A percentile compares a stretch with the other conserved stretches of the same genome.
Evolutionary conservation across 2,113 vertebrate genomes (phyloP).

Genomic region (Corydoras maculifer): DNA sequence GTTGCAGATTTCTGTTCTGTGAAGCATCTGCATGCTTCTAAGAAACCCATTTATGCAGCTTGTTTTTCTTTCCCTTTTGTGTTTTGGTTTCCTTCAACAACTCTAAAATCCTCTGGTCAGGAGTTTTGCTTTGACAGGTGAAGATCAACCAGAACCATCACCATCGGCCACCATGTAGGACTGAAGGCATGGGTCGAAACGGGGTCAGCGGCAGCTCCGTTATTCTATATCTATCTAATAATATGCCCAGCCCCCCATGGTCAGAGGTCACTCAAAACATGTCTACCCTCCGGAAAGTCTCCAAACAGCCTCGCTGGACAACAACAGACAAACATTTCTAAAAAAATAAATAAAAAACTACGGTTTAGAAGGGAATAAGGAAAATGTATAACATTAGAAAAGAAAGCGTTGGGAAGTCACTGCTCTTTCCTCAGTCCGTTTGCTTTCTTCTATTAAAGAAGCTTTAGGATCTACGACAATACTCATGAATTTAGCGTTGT

Average conservation of each 20-base stretch:
- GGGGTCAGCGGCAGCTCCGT: slow-evolving; percentile 60
- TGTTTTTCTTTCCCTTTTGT: slow-evolving; percentile 52
- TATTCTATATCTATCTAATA: slow-evolving; percentile 66
- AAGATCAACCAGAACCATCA: slow-evolving; percentile 63
- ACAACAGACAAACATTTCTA: slow-evolving; percentile 8
- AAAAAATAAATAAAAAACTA: slow-evolving; percentile 3
- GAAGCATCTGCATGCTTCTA: slow-evolving; percentile 22
- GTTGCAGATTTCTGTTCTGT: slow-evolving; percentile 28
- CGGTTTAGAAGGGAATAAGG: neutral
- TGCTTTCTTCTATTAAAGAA: slow-evolving; percentile 11
- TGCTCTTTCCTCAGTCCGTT: neutral
- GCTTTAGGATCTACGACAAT: too few species aligned
- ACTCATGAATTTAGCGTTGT: too few species aligned
- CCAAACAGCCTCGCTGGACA: slow-evolving; percentile 42
- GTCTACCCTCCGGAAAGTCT: slow-evolving; percentile 48
- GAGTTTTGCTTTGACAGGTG: slow-evolving; percentile 72
- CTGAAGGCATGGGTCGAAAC: slow-evolving; percentile 46
- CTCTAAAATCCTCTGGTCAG: slow-evolving; percentile 63
- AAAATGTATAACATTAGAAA: neutral
- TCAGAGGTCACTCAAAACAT: slow-evolving; percentile 57
- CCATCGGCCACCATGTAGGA: slow-evolving; percentile 61
- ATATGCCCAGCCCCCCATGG: slow-evolving; percentile 52
- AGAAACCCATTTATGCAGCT: slow-evolving; percentile 27
- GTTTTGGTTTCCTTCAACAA: slow-evolving; percentile 57
- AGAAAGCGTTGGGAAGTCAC: too few species aligned